Conservation (phyloP, 2,797 vertebrate genomes). For the Peromyscus aztecus region DNA sequence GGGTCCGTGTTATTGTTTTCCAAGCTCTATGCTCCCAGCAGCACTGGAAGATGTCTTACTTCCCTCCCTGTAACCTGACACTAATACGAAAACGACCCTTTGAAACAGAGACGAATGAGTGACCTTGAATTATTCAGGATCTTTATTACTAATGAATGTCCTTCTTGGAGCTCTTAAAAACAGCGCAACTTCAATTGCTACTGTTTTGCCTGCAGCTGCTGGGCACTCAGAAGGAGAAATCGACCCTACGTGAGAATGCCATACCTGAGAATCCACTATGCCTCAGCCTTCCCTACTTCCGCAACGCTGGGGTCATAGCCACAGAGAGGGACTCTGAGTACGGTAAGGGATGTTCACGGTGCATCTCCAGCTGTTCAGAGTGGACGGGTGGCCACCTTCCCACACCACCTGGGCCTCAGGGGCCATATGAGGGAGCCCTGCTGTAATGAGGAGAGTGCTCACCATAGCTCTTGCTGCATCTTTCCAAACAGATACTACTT, state of each 20-base stretch:
- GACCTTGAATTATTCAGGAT: slow-evolving; percentile 88
- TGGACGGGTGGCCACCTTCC: neutral
- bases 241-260: slow-evolving; percentile 59
- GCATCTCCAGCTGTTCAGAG: neutral
- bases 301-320: slow-evolving; percentile 54
- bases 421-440: no score
- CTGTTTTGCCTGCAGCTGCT: slow-evolving; percentile 58
- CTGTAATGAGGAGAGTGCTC: neutral
- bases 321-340: slow-evolving; percentile 14
- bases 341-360: slow-evolving; percentile 77
- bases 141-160: slow-evolving; percentile 88
- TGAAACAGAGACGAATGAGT: slow-evolving; percentile 84
- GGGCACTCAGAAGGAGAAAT: neutral
- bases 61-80: slow-evolving; percentile 57
- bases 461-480: neutral
- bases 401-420: neutral
- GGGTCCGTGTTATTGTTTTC: slow-evolving; percentile 56
- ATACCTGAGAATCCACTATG: slow-evolving; percentile 46
- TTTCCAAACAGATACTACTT: slow-evolving; percentile 45
- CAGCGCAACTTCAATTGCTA: slow-evolving; percentile 59
- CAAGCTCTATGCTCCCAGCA: slow-evolving; percentile 80
- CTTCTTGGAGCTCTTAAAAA: slow-evolving; percentile 75
- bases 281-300: slow-evolving; percentile 63
- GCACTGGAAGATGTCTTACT: slow-evolving; percentile 71
- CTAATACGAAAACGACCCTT: slow-evolving; percentile 69